These are phyloP conservation scores for Crocuta crocuta DNA, from an alignment of 2,113 vertebrate genomes.

Conservation along the genomic window DNA sequence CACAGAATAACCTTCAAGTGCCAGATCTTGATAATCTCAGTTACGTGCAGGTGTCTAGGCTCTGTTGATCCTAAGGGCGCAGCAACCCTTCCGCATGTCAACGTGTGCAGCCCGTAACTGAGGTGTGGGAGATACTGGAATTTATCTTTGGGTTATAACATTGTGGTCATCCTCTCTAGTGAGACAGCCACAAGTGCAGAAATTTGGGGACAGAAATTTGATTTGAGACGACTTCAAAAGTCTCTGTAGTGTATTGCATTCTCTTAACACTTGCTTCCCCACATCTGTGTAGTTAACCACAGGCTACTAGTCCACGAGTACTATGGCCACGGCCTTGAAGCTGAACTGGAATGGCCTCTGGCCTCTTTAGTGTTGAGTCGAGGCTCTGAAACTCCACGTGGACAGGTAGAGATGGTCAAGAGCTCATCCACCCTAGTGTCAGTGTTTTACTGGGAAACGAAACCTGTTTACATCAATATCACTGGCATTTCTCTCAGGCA, in stretches of 20 bases:
- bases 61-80: neutral
- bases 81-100: neutral
- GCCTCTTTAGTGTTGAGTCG: neutral
- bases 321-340: neutral
- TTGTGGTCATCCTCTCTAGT: neutral
- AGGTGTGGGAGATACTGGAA: neutral
- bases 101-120: neutral
- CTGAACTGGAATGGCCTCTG: neutral
- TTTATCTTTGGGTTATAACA: neutral
- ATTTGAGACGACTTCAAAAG: neutral
- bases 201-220: neutral
- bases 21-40: constrained; percentile 36
- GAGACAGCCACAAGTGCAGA: neutral
- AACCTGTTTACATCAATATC: neutral
- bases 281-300: neutral
- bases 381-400: neutral
- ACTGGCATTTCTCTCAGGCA: neutral
- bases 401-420: neutral
- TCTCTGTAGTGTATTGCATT: neutral
- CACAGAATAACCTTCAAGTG: neutral
- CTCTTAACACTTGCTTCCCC: neutral
- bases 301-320: neutral
- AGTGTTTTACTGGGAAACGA: neutral
- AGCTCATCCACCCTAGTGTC: neutral
- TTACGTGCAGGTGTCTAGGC: neutral